Base-by-base conservation (phyloP, 1,140 invertebrate genomes). In the Hylaeus anthracinus region DNA sequence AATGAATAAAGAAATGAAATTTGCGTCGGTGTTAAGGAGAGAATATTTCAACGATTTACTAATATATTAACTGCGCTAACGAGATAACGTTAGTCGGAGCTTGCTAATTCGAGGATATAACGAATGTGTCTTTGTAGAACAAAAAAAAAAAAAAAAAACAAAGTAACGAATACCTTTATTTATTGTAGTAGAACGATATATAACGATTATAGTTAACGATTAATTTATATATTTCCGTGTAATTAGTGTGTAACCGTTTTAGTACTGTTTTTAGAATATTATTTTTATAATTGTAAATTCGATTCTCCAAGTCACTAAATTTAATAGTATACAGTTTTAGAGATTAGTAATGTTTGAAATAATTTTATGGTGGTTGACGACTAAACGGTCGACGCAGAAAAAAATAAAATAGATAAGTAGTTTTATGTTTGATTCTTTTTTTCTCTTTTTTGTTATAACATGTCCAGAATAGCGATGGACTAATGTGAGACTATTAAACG, bases 231-330 rank as follows among this genome's bases (percentile, higher is more conserved):
- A 48, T 56, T 65, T 56, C 51, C 37, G 48, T 64, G n/a, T 72
- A 64, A n/a, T 78, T 53, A 56, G 58, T 12, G 12, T 51, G 48
- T 58, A 77, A 76, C 26, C 14, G 26, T 67, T 51, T 70, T 12
- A 71, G 70, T 53, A 61, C 39, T 37, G 9, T 43, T 51, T 63
- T 72, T 41, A 2, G 12, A 63, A 53, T 61, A 63, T 71, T 63
- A 69, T 58, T 69, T 39, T 58, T 39, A 48, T 48, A 76, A 79
- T 73, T 79, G 61, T 79, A 73, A 65, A 79, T 73, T 79, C 15
- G 37, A 78, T 78, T 72, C 41, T 53, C 43, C 56, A 37, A 72
- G 67, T 78, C 75, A 71, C 37, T 61, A 78, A 78, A 78, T 78
- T 78, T 71, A 77, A 77, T 26, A 12, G 15, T 5, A 53, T 37